Percentiles rank a stretch among this genome's conserved stretches.
phyloP scores from a whole-genome alignment of 2,888 invertebrate species.

The Pseudoips prasinana region DNA sequence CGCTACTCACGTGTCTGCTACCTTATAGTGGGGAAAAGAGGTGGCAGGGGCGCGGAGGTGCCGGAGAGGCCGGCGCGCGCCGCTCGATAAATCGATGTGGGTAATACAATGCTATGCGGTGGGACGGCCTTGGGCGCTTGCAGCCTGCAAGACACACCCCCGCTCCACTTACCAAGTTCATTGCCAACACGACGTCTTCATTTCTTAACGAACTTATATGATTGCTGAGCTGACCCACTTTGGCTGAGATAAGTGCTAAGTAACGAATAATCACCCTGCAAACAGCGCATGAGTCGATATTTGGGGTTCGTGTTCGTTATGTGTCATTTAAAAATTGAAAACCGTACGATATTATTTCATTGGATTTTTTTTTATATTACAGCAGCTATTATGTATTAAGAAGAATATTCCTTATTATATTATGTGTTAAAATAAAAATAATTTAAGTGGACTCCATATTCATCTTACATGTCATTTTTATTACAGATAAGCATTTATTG shows the following conservation, averaged over 20 bases:
- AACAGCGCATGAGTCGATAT: constrained; percentile 22
- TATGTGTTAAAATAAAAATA: too few species aligned
- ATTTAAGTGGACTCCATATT: too few species aligned
- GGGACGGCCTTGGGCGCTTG: constrained; percentile 69
- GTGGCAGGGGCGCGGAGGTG: constrained; percentile 46
- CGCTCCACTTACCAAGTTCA: constrained; percentile 70
- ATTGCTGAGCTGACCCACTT: constrained; percentile 23
- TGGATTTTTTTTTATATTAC: too few species aligned
- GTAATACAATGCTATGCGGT: constrained; percentile 70
- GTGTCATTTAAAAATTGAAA: too few species aligned
- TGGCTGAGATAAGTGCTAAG: constrained; percentile 17
- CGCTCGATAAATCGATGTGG: constrained; percentile 79
- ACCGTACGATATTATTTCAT: too few species aligned
- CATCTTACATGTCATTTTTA: too few species aligned
- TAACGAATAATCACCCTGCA: constrained; percentile 26
- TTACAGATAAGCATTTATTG: too few species aligned
- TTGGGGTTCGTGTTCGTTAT: neutral
- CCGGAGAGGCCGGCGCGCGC: constrained; percentile 69
- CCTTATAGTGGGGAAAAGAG: constrained; percentile 48
- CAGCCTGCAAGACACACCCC: constrained; percentile 78
- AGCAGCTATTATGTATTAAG: too few species aligned
- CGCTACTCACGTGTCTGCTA: constrained; percentile 27
- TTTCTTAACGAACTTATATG: constrained; percentile 39
- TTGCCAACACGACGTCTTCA: constrained; percentile 60
- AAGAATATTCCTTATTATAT: too few species aligned